phyloP scores from a whole-genome alignment of 2,113 vertebrate species.

The Gnathochromis pfefferi region DNA sequence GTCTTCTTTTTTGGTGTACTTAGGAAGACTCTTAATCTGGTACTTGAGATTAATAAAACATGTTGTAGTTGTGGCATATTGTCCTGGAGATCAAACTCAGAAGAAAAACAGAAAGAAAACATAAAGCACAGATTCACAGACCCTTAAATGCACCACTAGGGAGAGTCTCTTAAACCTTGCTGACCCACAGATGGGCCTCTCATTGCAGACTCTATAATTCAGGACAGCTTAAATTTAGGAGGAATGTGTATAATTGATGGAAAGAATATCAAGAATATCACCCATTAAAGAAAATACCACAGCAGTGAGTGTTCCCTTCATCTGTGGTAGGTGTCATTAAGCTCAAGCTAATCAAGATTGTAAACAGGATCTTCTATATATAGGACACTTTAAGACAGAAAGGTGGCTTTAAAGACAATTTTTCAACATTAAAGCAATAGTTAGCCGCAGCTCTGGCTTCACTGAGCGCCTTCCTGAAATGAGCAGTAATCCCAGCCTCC shows the following conservation, averaged over 20 bases:
- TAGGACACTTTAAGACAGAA: not conserved
- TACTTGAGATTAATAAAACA: not conserved
- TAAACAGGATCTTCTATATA: not conserved
- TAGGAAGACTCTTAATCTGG: not conserved
- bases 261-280: not conserved
- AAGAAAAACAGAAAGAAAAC: not conserved
- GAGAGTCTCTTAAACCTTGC: not conserved
- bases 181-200: not conserved
- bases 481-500: constrained; percentile 62
- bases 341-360: not conserved
- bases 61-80: not conserved
- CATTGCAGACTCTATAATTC: not conserved
- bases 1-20: not conserved
- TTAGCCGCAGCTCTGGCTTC: constrained; percentile 1
- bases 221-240: not conserved
- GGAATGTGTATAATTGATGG: not conserved
- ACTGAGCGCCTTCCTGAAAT: constrained; percentile 1
- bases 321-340: not conserved
- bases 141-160: not conserved
- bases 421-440: not conserved
- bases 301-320: not conserved
- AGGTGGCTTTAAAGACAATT: not conserved
- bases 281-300: not conserved
- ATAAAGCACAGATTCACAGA: not conserved
- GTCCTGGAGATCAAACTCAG: not conserved